Evolutionary conservation across 2,797 vertebrate genomes (phyloP).

Genomic region (Catamblyrhynchus diadema): DNA sequence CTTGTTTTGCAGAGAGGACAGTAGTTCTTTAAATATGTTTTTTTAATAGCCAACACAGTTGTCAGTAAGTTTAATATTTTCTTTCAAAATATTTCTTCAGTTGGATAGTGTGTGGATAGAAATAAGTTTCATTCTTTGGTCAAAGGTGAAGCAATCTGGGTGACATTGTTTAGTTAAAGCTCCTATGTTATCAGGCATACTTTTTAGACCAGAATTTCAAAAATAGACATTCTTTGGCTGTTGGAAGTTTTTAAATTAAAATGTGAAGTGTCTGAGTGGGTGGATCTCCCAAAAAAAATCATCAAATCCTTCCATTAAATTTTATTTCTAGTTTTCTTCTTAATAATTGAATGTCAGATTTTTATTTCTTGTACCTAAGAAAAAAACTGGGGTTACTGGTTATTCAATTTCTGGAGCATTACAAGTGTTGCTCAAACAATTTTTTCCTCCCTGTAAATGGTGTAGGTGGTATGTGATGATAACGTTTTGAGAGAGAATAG

Average conservation of each 20-base stretch:
- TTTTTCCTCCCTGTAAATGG: not conserved
- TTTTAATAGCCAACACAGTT: slow-evolving; percentile 20
- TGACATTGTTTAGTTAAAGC: not conserved
- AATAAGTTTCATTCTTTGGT: not conserved
- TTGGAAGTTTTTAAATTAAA: not conserved
- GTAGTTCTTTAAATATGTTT: slow-evolving; percentile 6
- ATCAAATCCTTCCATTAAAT: not conserved
- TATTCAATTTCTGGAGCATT: not conserved
- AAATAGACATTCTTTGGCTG: not conserved
- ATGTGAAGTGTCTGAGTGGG: not conserved
- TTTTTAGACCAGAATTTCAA: not conserved
- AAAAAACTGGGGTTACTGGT: not conserved
- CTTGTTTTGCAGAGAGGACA: slow-evolving; percentile 15
- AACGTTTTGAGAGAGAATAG: slow-evolving; percentile 26
- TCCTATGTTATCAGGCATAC: not conserved
- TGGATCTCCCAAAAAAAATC: not conserved
- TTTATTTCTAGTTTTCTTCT: not conserved
- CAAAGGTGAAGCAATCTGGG: not conserved
- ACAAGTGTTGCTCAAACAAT: not conserved
- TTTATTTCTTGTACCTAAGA: not conserved
- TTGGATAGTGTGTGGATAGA: not conserved
- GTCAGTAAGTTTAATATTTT: slow-evolving; percentile 21
- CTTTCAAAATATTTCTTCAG: slow-evolving; percentile 13
- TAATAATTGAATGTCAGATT: not conserved
- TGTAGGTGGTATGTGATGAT: slow-evolving; percentile 45